Evolutionary conservation across 53 echinoderm and acorn worm genomes (phyloP).

Genomic region (Pentamera pediparva): DNA sequence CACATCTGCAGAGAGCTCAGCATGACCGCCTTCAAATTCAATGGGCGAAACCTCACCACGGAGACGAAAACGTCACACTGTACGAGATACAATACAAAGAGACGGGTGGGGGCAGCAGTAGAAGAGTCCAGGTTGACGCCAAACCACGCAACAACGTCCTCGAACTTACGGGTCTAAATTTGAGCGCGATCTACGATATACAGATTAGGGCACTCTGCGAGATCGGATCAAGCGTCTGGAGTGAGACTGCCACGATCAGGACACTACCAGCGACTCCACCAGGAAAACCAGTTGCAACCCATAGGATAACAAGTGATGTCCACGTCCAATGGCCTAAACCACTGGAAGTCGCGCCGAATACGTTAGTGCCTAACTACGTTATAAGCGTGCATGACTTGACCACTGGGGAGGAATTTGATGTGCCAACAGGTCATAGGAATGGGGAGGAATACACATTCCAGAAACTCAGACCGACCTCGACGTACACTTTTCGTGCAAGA

Average conservation of each 20-base stretch:
- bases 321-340: slow-evolving; percentile 43
- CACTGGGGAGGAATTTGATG: neutral
- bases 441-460: slow-evolving; percentile 23
- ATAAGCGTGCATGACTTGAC: slow-evolving; percentile 2
- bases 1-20: neutral
- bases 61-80: neutral
- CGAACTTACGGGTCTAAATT: slow-evolving; percentile 13
- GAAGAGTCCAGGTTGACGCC: slow-evolving; percentile 1
- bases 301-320: neutral
- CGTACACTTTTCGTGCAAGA: slow-evolving; percentile 36
- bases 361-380: slow-evolving; percentile 5
- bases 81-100: slow-evolving; percentile 41
- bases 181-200: slow-evolving; percentile 30
- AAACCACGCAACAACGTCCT: neutral
- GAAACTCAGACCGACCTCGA: neutral
- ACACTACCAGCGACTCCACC: slow-evolving; percentile 45
- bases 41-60: slow-evolving; percentile 37
- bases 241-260: slow-evolving; percentile 11
- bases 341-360: slow-evolving; percentile 9
- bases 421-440: neutral
- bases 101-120: neutral
- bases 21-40: slow-evolving; percentile 23
- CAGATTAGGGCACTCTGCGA: slow-evolving; percentile 26
- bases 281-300: slow-evolving; percentile 18
- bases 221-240: slow-evolving; percentile 18